phyloP scores from a whole-genome alignment of 2,113 vertebrate genomes.

The Delphinapterus leucas region DNA sequence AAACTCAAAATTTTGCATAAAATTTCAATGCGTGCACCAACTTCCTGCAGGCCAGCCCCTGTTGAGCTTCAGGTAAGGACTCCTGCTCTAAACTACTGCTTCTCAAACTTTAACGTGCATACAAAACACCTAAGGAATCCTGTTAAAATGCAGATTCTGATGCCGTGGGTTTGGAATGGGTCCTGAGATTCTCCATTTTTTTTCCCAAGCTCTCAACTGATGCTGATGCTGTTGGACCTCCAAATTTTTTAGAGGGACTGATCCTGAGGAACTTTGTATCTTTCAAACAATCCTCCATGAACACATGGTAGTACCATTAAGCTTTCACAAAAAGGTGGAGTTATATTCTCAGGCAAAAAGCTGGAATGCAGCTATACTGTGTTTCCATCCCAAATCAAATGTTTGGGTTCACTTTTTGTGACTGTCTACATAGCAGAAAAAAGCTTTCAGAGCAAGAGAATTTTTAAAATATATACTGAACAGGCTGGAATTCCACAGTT shows the following conservation, averaged over 20 bases:
- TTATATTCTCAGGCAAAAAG: background rate
- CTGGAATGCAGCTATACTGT: background rate
- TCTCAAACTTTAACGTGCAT: background rate
- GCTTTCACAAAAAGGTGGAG: background rate
- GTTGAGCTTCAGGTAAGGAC: background rate
- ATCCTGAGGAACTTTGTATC: background rate
- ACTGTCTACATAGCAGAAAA: background rate
- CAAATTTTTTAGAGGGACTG: background rate
- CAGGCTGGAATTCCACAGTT: background rate
- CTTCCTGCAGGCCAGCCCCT: background rate
- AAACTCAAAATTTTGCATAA: background rate
- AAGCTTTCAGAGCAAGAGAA: background rate
- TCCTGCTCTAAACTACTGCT: background rate
- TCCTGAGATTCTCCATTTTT: background rate
- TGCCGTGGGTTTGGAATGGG: background rate
- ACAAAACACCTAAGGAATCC: background rate
- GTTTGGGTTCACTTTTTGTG: background rate
- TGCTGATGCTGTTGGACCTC: background rate
- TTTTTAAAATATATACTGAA: background rate
- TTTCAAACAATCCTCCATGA: background rate
- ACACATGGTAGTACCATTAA: background rate
- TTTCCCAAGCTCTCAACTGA: background rate
- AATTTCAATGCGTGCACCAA: background rate
- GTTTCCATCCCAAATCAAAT: background rate
- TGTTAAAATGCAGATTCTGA: background rate